These are phyloP conservation scores for Morelia viridis DNA, from an alignment of 2,797 vertebrate species.

Conservation along the genomic window DNA sequence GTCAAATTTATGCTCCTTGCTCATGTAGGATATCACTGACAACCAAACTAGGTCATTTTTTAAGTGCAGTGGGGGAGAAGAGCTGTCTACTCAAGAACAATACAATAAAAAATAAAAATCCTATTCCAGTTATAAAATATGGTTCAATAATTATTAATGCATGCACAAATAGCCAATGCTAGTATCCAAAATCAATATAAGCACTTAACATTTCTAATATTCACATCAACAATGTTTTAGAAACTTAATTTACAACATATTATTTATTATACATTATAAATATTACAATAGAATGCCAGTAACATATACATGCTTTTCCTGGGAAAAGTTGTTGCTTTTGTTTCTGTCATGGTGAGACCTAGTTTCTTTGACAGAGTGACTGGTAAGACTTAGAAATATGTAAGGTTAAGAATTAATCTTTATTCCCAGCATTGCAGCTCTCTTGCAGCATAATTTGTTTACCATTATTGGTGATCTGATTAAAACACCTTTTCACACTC, in stretches of 20 bases:
- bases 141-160: neutral
- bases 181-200: constrained; percentile 3
- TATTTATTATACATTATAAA: neutral
- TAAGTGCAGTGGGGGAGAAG: neutral
- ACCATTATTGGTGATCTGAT: neutral
- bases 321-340: neutral
- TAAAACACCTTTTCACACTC: neutral
- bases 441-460: neutral
- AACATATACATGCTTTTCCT: neutral
- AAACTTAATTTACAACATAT: neutral
- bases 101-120: neutral
- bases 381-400: neutral
- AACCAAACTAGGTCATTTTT: neutral
- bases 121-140: neutral
- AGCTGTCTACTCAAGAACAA: neutral
- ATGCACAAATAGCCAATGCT: neutral
- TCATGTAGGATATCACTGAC: neutral
- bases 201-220: neutral
- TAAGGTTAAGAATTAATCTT: too few relatives aligned
- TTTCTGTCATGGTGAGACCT: neutral
- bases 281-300: neutral
- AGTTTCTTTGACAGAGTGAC: neutral
- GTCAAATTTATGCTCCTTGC: neutral
- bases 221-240: neutral
- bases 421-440: neutral